A percentile compares a stretch with the other conserved stretches of the same genome.
phyloP scores from a whole-genome alignment of 2,113 vertebrate species.

The Pristiophorus japonicus region DNA sequence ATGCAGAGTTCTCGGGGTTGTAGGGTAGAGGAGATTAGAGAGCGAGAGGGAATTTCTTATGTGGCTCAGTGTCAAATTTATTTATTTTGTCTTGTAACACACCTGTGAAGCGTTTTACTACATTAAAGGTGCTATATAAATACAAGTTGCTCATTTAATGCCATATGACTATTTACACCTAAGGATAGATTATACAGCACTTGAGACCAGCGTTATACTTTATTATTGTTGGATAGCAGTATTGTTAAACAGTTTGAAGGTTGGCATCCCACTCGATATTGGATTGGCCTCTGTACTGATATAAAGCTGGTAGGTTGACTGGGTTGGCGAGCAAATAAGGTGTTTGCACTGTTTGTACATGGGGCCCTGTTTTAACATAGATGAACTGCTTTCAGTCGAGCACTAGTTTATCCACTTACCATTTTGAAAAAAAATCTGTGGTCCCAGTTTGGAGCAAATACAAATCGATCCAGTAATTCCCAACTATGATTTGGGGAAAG shows the following conservation, averaged over 20 bases:
- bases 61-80: no score
- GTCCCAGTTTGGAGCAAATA: not conserved
- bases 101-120: no score
- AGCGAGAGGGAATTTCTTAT: no score
- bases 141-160: no score
- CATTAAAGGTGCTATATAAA: no score
- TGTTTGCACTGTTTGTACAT: not conserved
- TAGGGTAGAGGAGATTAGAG: no score
- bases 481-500: not conserved
- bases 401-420: not conserved
- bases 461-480: not conserved
- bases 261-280: not conserved
- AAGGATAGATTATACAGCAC: not conserved
- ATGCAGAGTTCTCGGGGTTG: no score
- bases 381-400: not conserved
- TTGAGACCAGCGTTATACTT: not conserved
- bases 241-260: not conserved
- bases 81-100: no score
- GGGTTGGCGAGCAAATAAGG: not conserved
- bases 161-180: not conserved
- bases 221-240: not conserved
- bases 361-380: not conserved
- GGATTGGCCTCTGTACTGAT: not conserved
- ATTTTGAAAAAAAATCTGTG: not conserved
- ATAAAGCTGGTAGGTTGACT: not conserved